A percentile compares a stretch with the other conserved stretches of the same genome.
Evolutionary conservation across 2,797 vertebrate genomes (phyloP).

Genomic region (Acrocephalus scirpaceus): DNA sequence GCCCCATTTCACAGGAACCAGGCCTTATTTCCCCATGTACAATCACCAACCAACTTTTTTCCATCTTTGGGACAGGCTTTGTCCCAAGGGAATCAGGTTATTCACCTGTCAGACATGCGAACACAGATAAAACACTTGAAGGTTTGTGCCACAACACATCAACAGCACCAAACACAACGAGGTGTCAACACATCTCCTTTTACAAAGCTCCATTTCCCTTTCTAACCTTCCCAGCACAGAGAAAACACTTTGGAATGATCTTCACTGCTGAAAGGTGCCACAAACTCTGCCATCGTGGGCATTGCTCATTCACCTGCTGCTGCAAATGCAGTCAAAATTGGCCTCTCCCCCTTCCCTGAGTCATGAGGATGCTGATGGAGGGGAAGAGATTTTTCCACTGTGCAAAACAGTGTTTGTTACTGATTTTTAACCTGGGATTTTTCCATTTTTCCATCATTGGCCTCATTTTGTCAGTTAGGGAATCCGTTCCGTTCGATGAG

Average conservation of each 20-base stretch:
- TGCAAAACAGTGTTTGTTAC: background rate
- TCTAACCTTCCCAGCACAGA: background rate
- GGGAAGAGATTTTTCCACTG: background rate
- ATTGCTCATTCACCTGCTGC: slow-evolving; percentile 24
- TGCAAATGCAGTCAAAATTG: background rate
- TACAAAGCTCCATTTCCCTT: background rate
- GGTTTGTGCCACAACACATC: background rate
- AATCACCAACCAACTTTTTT: background rate
- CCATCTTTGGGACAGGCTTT: background rate
- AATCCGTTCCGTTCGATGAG: background rate
- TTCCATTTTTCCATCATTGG: slow-evolving; percentile 29
- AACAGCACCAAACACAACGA: background rate
- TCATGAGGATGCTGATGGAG: slow-evolving; percentile 5
- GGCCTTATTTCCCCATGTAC: background rate
- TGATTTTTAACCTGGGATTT: slow-evolving; percentile 26
- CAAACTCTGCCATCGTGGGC: background rate
- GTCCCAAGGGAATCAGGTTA: background rate
- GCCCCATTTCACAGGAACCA: background rate
- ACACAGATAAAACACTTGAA: background rate
- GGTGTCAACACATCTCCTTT: background rate
- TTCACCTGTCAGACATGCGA: background rate
- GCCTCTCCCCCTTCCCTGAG: background rate
- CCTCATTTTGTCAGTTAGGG: background rate
- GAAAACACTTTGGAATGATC: background rate
- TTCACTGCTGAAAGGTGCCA: background rate